Conservation (phyloP, 2,113 vertebrate genomes). For the Casuarius casuarius region DNA sequence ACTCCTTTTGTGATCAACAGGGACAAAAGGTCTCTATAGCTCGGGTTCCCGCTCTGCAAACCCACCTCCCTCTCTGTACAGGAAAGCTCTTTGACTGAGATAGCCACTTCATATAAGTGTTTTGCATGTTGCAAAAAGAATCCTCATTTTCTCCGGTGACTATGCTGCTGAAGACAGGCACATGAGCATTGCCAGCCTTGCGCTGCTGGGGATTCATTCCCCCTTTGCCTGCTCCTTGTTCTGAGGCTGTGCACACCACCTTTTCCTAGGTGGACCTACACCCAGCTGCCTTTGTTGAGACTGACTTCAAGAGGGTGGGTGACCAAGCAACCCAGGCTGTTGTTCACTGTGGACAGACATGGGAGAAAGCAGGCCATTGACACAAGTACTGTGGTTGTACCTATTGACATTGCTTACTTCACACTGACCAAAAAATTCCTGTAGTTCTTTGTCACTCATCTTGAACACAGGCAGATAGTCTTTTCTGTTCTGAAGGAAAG, state of each 20-base stretch:
- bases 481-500: not conserved
- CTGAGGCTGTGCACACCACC: not conserved
- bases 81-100: not conserved
- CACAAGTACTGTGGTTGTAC: not conserved
- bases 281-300: not conserved
- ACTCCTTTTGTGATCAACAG: not conserved
- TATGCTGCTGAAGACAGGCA: not conserved
- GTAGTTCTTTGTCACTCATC: not conserved
- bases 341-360: not conserved
- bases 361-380: not conserved
- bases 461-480: not conserved
- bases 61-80: fast-evolving
- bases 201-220: not conserved
- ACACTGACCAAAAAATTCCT: not conserved
- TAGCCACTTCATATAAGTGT: not conserved
- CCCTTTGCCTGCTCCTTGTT: not conserved
- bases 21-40: not conserved
- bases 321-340: not conserved
- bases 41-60: not conserved
- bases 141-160: not conserved
- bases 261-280: not conserved
- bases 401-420: not conserved
- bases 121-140: not conserved
- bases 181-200: not conserved
- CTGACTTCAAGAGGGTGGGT: not conserved